Base-by-base conservation (phyloP, 2,113 vertebrate genomes). In the Eleginops maclovinus region DNA sequence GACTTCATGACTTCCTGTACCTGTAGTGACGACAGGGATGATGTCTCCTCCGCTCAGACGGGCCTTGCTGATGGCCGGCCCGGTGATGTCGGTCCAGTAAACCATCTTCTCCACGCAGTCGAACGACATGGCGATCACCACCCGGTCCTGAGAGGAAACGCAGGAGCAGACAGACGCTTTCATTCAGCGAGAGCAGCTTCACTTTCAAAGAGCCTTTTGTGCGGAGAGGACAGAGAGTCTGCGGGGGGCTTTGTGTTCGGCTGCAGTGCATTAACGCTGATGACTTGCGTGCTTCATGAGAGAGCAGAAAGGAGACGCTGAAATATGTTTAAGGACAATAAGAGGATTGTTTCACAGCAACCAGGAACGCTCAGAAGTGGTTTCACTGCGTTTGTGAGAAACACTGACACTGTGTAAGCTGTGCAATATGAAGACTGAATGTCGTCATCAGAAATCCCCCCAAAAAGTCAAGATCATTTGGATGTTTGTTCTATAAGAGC, bases 11-110 rank as follows among this genome's bases (percentile, higher is more conserved):
- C 2, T 8, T 24, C 0, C 3, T n/a, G 13, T 79, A 99, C 98
- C 97, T 95, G 94, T 93, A 26, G 91, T 94, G 81, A 98, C 77
- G 61, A 99, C 86, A 1, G 92, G 79, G 24, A 81, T 50, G 50
- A 95, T 89, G 40, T 96, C 95, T 12, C 97, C 97, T 0, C 97
- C 96, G 0, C 90, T 89, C 46, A 98, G 82, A 21, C 92, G 91
- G 50, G 95, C 96, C 69, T 93, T 95, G 87, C 96, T 96, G 75
- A 99, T 99, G 0, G 96, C 93, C 43, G 96, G 98, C 5, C 92
- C 94, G 0, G 95, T 96, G 92, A 99, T 98, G 83, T 99, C 98
- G 0, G 95, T 96, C 97, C 97, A 99, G 90, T 98, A 99, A 47
- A 99, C 94, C 91, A 94, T 94, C 88, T 96, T 95, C 22, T 98